phyloP scores from a whole-genome alignment of 2,888 invertebrate genomes.

The Ichneumon xanthorius region DNA sequence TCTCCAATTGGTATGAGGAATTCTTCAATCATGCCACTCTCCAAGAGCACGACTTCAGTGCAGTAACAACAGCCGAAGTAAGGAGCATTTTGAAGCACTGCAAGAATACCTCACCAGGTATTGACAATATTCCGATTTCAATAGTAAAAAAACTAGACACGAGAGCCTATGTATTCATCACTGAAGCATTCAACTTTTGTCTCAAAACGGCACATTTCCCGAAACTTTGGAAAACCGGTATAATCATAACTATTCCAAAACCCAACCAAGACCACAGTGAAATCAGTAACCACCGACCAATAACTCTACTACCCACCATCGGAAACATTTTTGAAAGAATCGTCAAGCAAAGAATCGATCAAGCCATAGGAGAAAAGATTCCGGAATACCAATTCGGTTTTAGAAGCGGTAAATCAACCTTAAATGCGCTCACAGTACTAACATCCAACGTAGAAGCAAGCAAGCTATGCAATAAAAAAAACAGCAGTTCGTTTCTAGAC shows the following conservation, averaged over 20 bases:
- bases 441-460: slow-evolving; percentile 10
- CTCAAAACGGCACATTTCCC: not conserved
- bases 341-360: not conserved
- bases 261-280: not conserved
- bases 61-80: not conserved
- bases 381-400: not conserved
- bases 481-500: no score
- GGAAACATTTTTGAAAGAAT: slow-evolving; percentile 37
- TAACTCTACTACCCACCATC: not conserved
- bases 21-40: not conserved
- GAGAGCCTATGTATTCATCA: slow-evolving; percentile 6
- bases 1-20: slow-evolving; percentile 26
- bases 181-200: not conserved
- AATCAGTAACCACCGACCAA: no score
- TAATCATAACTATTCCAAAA: slow-evolving; percentile 39
- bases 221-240: not conserved
- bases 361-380: not conserved
- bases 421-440: slow-evolving; percentile 3
- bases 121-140: not conserved
- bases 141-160: not conserved
- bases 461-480: not conserved
- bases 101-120: not conserved
- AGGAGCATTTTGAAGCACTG: not conserved
- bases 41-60: not conserved
- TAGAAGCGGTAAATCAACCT: slow-evolving; percentile 29